phyloP scores from a whole-genome alignment of 64 coral and sea anemone species.

The Stichodactyla mertensii region DNA sequence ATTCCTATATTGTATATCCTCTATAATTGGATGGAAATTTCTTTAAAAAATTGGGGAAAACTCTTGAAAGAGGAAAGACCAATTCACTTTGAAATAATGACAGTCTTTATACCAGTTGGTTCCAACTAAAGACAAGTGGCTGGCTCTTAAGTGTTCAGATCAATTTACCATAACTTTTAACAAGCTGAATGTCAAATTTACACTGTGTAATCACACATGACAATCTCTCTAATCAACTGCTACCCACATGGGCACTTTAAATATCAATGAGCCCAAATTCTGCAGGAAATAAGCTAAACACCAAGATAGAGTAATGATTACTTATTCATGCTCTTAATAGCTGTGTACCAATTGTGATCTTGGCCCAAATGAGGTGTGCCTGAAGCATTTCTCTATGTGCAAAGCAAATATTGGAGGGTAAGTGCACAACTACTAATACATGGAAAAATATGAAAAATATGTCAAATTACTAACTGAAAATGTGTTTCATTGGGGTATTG shows the following conservation, averaged over 20 bases:
- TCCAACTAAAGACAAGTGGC: no score
- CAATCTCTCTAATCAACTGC: neutral
- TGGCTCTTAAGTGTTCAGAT: no score
- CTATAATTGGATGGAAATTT: no score
- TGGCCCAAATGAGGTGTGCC: neutral
- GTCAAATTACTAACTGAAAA: neutral
- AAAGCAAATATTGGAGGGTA: conserved; percentile 9
- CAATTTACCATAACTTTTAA: no score
- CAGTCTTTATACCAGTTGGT: no score
- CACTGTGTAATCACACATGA: neutral
- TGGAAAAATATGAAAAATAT: neutral
- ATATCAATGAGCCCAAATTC: neutral
- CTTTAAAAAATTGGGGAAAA: no score
- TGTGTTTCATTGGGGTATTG: neutral
- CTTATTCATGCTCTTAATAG: neutral
- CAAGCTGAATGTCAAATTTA: no score
- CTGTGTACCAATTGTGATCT: conserved; percentile 6
- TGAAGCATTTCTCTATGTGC: conserved; percentile 6
- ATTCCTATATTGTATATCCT: no score
- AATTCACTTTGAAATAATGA: no score
- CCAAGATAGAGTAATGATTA: neutral
- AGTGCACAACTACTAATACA: neutral
- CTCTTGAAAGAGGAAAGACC: no score
- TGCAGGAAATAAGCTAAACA: neutral
- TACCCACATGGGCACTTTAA: neutral